phyloP scores from a whole-genome alignment of 1,140 invertebrate species.

The Ditylenchus dipsaci region DNA sequence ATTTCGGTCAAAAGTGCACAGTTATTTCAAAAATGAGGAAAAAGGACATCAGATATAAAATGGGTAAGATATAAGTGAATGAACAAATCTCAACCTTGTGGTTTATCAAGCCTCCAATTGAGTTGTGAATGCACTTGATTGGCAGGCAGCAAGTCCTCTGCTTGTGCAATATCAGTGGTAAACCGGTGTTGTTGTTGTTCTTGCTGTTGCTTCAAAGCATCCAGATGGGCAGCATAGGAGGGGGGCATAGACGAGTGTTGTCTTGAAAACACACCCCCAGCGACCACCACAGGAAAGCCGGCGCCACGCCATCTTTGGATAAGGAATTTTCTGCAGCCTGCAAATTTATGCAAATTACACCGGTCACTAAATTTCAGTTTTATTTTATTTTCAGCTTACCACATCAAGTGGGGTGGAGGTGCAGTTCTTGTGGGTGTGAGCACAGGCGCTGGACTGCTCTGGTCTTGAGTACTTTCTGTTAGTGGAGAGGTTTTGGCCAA shows the following conservation, averaged over 20 bases:
- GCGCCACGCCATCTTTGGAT: not conserved
- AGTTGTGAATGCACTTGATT: constrained; percentile 3
- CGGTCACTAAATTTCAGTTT: too few species aligned
- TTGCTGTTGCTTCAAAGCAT: constrained; percentile 14
- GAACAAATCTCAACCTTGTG: not conserved
- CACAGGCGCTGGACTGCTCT: not conserved
- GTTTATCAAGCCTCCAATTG: not conserved
- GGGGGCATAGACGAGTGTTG: not conserved
- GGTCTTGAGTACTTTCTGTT: not conserved
- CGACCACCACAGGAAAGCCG: not conserved
- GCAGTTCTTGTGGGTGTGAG: constrained; percentile 44
- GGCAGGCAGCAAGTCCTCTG: constrained; percentile 38
- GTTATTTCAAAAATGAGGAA: too few species aligned
- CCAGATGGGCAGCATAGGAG: not conserved
- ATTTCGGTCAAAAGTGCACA: too few species aligned
- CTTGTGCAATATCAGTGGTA: constrained; percentile 44
- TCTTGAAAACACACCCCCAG: too few species aligned
- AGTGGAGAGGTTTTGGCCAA: not conserved
- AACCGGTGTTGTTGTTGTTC: constrained; percentile 33
- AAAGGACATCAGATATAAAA: too few species aligned
- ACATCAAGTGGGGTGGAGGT: constrained; percentile 35
- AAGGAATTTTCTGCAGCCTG: not conserved
- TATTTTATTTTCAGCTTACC: too few species aligned
- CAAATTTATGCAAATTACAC: not conserved
- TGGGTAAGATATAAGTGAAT: too few species aligned